These are phyloP conservation scores for Epicampocera succincta DNA, from an alignment of 2,888 invertebrate genomes.

Conservation along the genomic window DNA sequence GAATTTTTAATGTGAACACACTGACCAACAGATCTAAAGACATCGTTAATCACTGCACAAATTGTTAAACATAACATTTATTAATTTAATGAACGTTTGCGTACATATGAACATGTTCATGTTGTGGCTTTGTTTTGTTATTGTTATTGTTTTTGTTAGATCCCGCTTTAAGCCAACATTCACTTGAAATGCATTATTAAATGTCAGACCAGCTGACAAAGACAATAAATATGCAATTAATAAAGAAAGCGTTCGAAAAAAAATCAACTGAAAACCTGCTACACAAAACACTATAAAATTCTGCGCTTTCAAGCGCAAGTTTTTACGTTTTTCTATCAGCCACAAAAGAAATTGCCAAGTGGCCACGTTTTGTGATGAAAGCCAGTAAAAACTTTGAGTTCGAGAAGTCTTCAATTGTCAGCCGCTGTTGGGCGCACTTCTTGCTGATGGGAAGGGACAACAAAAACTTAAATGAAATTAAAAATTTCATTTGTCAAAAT, in stretches of 20 bases:
- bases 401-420: too few relatives aligned
- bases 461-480: too few relatives aligned
- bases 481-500: too few relatives aligned
- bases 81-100: neutral
- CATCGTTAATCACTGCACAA: neutral
- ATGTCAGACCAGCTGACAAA: slow-evolving; percentile 24
- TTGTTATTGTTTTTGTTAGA: too few relatives aligned
- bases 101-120: neutral
- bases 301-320: too few relatives aligned
- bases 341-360: too few relatives aligned
- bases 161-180: slow-evolving; percentile 5
- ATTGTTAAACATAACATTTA: too few relatives aligned
- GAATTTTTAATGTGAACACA: slow-evolving; percentile 2
- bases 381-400: neutral
- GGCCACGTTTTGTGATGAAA: slow-evolving; percentile 7
- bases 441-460: too few relatives aligned
- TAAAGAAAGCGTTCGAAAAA: slow-evolving; percentile 28
- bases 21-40: slow-evolving; percentile 41
- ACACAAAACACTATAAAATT: too few relatives aligned
- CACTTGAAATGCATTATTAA: slow-evolving; percentile 13
- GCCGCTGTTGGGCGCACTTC: too few relatives aligned
- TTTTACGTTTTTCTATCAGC: too few relatives aligned
- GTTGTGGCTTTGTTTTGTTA: neutral
- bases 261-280: too few relatives aligned
- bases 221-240: slow-evolving; percentile 39